Percentiles rank a stretch among this genome's conserved stretches.
Conservation (phyloP, 2,113 vertebrate genomes). For the Paralichthys olivaceus region DNA sequence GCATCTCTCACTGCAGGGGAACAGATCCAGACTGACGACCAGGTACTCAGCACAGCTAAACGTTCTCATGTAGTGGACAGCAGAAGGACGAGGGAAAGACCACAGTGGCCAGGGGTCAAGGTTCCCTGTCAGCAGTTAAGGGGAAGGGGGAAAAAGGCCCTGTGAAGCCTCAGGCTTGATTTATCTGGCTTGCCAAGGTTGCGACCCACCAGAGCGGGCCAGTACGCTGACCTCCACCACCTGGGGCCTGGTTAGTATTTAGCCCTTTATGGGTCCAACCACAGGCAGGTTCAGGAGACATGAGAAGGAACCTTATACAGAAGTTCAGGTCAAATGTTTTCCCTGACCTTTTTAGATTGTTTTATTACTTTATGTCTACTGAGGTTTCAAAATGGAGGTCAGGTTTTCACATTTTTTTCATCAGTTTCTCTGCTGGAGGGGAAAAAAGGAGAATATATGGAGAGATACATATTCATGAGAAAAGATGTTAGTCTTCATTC, state of each 20-base stretch:
- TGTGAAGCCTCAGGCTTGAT: conserved; percentile 71
- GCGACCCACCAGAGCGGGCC: conserved; percentile 52
- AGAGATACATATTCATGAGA: not conserved
- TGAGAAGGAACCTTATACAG: conserved; percentile 34
- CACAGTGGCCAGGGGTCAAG: conserved; percentile 56
- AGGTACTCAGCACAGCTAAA: conserved; percentile 44
- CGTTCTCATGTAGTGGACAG: conserved; percentile 38
- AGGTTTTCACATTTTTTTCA: conserved; percentile 1
- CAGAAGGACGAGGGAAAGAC: conserved; percentile 51
- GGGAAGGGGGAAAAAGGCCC: conserved; percentile 63
- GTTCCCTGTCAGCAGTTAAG: conserved; percentile 62
- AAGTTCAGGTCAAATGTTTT: conserved; percentile 65
- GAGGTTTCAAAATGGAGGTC: not conserved
- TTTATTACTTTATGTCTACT: conserved; percentile 10
- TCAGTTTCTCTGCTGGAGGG: not conserved
- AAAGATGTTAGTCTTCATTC: not conserved
- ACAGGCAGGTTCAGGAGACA: conserved; percentile 27
- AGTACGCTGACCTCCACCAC: conserved; percentile 57
- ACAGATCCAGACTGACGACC: conserved; percentile 58
- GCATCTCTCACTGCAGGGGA: conserved; percentile 51
- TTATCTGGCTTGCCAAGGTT: conserved; percentile 70
- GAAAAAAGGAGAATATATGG: not conserved
- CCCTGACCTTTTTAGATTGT: conserved; percentile 27
- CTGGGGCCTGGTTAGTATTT: conserved; percentile 49
- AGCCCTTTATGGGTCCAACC: conserved; percentile 37